Base-by-base conservation (phyloP, 2,888 invertebrate species). In the Hyppa rectilinea region DNA sequence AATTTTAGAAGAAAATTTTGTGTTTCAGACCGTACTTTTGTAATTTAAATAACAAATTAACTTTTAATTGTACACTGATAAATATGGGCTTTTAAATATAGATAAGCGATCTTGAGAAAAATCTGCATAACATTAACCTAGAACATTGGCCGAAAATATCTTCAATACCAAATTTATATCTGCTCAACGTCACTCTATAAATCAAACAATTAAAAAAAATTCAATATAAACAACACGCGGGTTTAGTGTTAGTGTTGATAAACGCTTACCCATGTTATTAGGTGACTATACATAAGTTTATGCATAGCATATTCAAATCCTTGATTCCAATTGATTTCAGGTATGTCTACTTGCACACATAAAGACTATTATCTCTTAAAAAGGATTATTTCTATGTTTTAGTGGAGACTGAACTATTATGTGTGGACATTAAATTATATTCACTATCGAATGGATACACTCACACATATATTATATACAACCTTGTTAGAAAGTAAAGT, bases 11-110 rank as follows among this genome's bases (percentile, higher is more conserved):
- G 17, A 45, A 58, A 23, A 50, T 43, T 50, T 53, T 29, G 14
- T 20, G 20, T 47, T 55, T 23, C 45, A 29, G 29, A 14, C 0
- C 2, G 10, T 56, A 2, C 1, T 14, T 23, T 64, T n/a, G 29
- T 9, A 47, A 71, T 72, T 72, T 55, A 20, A 31, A 62, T 72
- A 62, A 71, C 38, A 45, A 55, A 55, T 62, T 29, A 20, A 29
- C n/a, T n/a, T 55, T 34, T 9, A 56, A 49, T 36, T 50, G 12
- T 20, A 10, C 4, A 6, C 31, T 38, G 9, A 14, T 31, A 49
- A 49, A 40, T 31, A 53, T 29, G 23, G 47, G 26, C 29, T 47
- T 23, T 1, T 12, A 29, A 50, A 31, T 4, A 7, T 29, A 50
- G 0, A 23, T 23, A 14, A 49, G 3, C 23, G 1, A 23, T 23